Evolutionary conservation across 2,888 invertebrate species (phyloP).

Genomic region (Bellardia pandia): DNA sequence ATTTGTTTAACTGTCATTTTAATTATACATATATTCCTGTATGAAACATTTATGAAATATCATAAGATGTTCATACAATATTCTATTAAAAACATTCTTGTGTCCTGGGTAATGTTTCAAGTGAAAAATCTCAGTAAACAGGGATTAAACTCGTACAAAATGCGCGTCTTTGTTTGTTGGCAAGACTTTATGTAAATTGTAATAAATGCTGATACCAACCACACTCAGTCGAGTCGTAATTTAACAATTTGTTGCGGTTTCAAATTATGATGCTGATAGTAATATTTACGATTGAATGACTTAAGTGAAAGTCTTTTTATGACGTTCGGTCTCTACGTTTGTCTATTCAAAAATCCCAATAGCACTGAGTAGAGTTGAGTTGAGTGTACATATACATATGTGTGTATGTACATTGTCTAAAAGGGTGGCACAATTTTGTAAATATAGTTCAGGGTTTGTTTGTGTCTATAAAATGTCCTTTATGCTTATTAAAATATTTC

Average conservation of each 20-base stretch:
- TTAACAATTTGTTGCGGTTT: conserved; percentile 82
- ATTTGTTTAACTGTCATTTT: no score
- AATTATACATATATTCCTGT: no score
- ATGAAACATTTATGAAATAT: no score
- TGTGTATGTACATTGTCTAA: neutral
- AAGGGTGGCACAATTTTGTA: conserved; percentile 40
- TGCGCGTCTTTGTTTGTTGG: conserved; percentile 7
- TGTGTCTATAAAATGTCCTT: neutral
- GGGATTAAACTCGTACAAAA: conserved; percentile 56
- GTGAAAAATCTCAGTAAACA: conserved; percentile 35
- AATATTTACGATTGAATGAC: conserved; percentile 71
- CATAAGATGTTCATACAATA: neutral
- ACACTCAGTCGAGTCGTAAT: conserved; percentile 74
- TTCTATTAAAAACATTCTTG: neutral
- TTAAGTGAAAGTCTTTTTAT: neutral
- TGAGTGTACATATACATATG: no score
- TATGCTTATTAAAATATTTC: conserved; percentile 53
- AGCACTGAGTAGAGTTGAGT: neutral
- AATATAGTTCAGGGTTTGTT: conserved; percentile 11
- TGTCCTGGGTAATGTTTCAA: neutral
- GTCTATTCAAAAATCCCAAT: neutral
- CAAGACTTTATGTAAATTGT: conserved; percentile 72
- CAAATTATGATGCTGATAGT: conserved; percentile 79
- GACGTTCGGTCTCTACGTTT: neutral
- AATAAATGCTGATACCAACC: conserved; percentile 77